A percentile compares a stretch with the other conserved stretches of the same genome.
phyloP scores from a whole-genome alignment of 2,888 invertebrate species.

The Trichopria drosophilae region DNA sequence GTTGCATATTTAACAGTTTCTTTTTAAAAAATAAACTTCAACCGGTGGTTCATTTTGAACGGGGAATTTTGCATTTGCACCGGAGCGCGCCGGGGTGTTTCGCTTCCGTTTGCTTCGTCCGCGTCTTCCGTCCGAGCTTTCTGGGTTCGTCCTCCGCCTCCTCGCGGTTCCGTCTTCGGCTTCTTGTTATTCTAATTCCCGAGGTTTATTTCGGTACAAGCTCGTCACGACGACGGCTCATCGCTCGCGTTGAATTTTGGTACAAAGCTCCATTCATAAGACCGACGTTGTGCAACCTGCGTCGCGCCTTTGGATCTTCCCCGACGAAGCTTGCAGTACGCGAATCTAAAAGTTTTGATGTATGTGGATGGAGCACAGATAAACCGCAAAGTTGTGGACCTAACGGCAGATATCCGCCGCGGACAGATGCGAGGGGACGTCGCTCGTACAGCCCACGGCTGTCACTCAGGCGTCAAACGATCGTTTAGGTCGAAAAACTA shows the following conservation, averaged over 20 bases:
- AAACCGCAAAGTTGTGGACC: slow-evolving; percentile 3
- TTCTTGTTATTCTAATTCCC: slow-evolving; percentile 29
- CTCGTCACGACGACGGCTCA: slow-evolving; percentile 34
- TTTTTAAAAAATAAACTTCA: no score
- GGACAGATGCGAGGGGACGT: slow-evolving; percentile 30
- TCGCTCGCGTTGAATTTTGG: slow-evolving; percentile 32
- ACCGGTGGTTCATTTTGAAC: no score
- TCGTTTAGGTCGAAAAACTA: slow-evolving; percentile 17
- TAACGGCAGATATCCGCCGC: no score
- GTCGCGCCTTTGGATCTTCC: slow-evolving; percentile 11
- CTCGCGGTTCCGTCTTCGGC: slow-evolving; percentile 27
- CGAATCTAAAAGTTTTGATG: slow-evolving; percentile 12
- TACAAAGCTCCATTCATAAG: slow-evolving; percentile 49
- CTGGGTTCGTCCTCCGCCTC: slow-evolving; percentile 14
- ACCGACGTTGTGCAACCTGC: slow-evolving; percentile 29
- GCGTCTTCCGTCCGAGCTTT: not conserved
- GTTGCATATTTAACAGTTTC: no score
- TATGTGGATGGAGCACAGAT: slow-evolving; percentile 1
- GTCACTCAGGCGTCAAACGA: slow-evolving; percentile 48
- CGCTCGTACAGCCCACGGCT: no score
- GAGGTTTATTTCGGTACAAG: slow-evolving; percentile 46
- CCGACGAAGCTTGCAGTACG: slow-evolving; percentile 16
- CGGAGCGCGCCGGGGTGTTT: no score
- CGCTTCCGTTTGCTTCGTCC: not conserved
- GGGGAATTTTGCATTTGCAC: no score